A percentile compares a stretch with the other conserved stretches of the same genome.
Conservation (phyloP, 2,113 vertebrate genomes). For the Ranitomeya imitator region DNA sequence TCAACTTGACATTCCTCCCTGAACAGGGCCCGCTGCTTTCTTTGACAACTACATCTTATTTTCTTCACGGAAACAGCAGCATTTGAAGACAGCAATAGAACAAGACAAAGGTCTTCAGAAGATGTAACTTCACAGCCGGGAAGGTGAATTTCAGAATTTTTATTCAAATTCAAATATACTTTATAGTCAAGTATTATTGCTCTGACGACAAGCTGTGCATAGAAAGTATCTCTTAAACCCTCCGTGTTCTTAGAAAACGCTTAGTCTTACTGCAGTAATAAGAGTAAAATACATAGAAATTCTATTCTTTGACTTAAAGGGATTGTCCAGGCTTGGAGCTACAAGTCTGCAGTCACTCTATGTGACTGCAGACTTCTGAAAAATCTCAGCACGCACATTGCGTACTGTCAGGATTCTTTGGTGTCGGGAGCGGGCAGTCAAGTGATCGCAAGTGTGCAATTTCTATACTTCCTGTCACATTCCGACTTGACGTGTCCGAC, state of each 20-base stretch:
- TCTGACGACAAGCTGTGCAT: conserved; percentile 2
- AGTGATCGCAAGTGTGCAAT: too few relatives aligned
- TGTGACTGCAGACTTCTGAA: too few relatives aligned
- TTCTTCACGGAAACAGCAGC: conserved; percentile 14
- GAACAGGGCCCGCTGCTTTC: conserved; percentile 32
- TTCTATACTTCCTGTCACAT: too few relatives aligned
- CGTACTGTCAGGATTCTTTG: too few relatives aligned
- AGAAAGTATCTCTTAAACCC: not conserved
- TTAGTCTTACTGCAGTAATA: not conserved
- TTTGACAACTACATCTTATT: conserved; percentile 27
- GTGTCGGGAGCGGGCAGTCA: too few relatives aligned
- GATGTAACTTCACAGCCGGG: not conserved
- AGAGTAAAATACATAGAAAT: not conserved
- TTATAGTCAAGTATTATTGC: conserved; percentile 1
- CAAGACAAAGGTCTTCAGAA: conserved; percentile 28
- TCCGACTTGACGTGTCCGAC: too few relatives aligned
- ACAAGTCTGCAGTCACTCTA: too few relatives aligned
- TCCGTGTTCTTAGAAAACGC: not conserved
- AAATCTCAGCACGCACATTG: too few relatives aligned
- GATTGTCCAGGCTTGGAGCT: not conserved
- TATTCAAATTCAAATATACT: conserved; percentile 14
- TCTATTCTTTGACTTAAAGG: not conserved
- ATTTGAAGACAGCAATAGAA: conserved; percentile 8
- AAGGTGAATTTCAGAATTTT: conserved; percentile 29
- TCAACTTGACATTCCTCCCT: conserved; percentile 24